Base-by-base conservation (phyloP, 2,113 vertebrate genomes). In the Microtus montanus region DNA sequence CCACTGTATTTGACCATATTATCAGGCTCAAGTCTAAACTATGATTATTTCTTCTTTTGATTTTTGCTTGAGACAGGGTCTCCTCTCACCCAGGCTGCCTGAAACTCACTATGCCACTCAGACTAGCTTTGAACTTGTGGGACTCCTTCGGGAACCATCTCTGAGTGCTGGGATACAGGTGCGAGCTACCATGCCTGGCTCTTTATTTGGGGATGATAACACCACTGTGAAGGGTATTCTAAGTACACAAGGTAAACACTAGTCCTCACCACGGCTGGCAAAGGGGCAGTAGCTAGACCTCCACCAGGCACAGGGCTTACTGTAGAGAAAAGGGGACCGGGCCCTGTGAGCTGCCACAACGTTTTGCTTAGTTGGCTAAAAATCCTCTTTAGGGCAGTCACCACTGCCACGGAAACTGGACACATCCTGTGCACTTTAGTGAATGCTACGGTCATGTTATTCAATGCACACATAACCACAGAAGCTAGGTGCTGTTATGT, bases 361-460 rank as follows among this genome's bases (percentile, higher is more conserved):
- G 8, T 47, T 49, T 52, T 78, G 44, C 75, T 78, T 78, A 33
- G 28, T 19, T 49, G 26, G 5, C 49, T 80, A 52, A 35, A 44
- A 12, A 44, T 22, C 33, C 35, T 70, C 28, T 86, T 68, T 86
- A 49, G 30, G 64, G 30, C 11, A 35, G 28, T 35, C 41, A 47
- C 66, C 41, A 63, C 28, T 49, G 84, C 64, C 24, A 19, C 1
- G 26, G 44, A 47, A 61, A 33, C 14, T 1, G 49, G 24, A 20
- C 3, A 82, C 1, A 5, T 2, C 3, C 52, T 15, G 47, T 66
- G 22, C 5, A 8, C 15, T n/a, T 7, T 0, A 3, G 74, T 0
- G 35, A 82, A 4, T 0, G 22, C 1, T 15, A 9, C 6, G 19
- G n/a, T 54, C 33, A 1, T 2, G 0, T n/a, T 33, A 11, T 11